phyloP scores from a whole-genome alignment of 2,888 invertebrate species.

The Ectobius pallidus region DNA sequence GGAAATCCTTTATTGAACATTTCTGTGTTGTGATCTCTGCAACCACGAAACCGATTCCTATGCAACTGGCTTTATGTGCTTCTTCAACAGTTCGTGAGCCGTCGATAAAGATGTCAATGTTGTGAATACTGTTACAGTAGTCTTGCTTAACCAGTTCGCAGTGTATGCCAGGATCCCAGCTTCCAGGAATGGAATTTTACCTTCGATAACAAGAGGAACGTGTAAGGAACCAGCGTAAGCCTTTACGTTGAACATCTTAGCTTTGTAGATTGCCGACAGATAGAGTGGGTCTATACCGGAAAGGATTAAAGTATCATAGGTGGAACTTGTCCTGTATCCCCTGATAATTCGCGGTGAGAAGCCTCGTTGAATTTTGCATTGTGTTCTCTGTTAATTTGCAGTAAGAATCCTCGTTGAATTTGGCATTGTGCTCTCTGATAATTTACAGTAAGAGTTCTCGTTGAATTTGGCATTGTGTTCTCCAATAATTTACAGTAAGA shows the following conservation, averaged over 20 bases:
- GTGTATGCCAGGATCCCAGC: too few species aligned
- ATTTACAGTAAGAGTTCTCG: too few species aligned
- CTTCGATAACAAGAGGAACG: neutral
- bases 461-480: too few species aligned
- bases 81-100: neutral
- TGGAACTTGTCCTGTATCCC: conserved; percentile 7
- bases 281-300: neutral
- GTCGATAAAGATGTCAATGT: neutral
- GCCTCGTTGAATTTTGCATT: too few species aligned
- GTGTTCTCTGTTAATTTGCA: too few species aligned
- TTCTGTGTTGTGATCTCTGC: too few species aligned
- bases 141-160: too few species aligned
- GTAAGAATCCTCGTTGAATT: too few species aligned
- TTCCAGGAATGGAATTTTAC: neutral
- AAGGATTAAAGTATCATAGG: neutral
- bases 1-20: too few species aligned
- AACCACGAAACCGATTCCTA: neutral
- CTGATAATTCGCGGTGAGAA: too few species aligned
- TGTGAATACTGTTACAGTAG: neutral
- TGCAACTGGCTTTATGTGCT: neutral
- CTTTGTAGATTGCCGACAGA: conserved; percentile 4
- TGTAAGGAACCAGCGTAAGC: neutral
- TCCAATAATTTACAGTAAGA: too few species aligned
- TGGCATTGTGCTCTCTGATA: too few species aligned
- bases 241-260: conserved; percentile 2